phyloP scores from a whole-genome alignment of 2,797 vertebrate genomes.

The Sebastes trivittatus region DNA sequence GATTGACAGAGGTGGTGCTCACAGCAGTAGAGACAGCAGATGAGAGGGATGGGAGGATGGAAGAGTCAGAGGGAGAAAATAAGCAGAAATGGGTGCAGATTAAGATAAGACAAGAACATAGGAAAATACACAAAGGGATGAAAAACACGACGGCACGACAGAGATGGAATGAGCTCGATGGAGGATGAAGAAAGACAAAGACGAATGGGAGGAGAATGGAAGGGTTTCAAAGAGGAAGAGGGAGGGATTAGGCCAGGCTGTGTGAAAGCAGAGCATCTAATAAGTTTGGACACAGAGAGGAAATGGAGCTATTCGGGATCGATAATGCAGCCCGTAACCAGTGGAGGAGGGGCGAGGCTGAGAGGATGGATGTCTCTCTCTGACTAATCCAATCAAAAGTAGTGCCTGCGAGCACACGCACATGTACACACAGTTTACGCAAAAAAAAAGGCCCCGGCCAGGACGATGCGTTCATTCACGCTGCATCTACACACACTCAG shows the following conservation, averaged over 20 bases:
- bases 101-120: slow-evolving; percentile 43
- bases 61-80: slow-evolving; percentile 21
- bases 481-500: slow-evolving; percentile 28
- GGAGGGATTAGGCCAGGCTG: slow-evolving; percentile 13
- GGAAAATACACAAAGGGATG: slow-evolving; percentile 28
- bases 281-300: slow-evolving; percentile 77
- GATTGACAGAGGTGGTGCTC: slow-evolving; percentile 27
- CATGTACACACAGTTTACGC: slow-evolving; percentile 22
- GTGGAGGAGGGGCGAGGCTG: slow-evolving; percentile 55
- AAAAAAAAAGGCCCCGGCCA: not conserved
- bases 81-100: slow-evolving; percentile 27
- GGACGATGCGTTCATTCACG: slow-evolving; percentile 34
- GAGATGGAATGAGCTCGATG: slow-evolving; percentile 1
- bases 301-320: slow-evolving; percentile 80
- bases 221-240: slow-evolving; percentile 21
- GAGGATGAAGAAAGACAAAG: slow-evolving; percentile 38
- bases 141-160: slow-evolving; percentile 12
- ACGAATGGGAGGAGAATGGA: slow-evolving; percentile 30
- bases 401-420: slow-evolving; percentile 32
- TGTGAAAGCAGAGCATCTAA: slow-evolving; percentile 68
- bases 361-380: slow-evolving; percentile 74
- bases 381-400: slow-evolving; percentile 78
- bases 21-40: not conserved
- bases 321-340: slow-evolving; percentile 73
- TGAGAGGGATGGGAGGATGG: slow-evolving; percentile 6